These are phyloP conservation scores for Mizuhopecten yessoensis DNA, from an alignment of 1,140 invertebrate genomes.

Conservation along the genomic window DNA sequence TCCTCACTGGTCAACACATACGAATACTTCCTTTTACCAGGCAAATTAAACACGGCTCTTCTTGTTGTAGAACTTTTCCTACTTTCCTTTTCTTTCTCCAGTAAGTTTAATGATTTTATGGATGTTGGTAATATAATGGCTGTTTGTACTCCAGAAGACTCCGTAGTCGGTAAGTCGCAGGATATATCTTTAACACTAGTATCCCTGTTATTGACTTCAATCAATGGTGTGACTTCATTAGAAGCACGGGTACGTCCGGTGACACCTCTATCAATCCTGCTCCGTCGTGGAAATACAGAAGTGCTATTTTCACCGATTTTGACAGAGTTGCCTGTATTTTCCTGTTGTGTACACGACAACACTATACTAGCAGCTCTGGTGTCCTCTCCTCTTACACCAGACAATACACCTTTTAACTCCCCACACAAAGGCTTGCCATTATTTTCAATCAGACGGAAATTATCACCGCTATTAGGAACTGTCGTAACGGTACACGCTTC, in stretches of 20 bases:
- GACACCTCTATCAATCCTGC: neutral
- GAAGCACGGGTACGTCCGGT: neutral
- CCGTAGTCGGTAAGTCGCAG: neutral
- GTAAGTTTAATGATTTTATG: neutral
- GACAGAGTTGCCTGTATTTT: neutral
- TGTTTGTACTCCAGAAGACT: neutral
- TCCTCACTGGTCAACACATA: neutral
- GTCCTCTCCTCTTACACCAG: neutral
- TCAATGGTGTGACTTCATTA: neutral
- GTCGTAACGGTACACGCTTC: constrained; percentile 31
- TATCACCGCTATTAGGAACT: constrained; percentile 13
- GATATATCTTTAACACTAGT: neutral
- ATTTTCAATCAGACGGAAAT: constrained; percentile 34
- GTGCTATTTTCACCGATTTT: constrained; percentile 7
- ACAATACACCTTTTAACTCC: constrained; percentile 38
- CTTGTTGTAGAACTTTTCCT: neutral
- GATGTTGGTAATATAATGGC: neutral
- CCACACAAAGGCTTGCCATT: neutral
- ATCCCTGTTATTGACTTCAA: neutral
- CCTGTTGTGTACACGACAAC: neutral
- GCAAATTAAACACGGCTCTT: neutral
- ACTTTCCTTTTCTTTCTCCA: neutral
- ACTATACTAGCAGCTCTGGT: neutral
- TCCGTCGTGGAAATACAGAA: constrained; percentile 1
- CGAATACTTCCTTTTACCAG: neutral